Conservation (phyloP, 1,140 invertebrate genomes). For the Oscheius sp. region DNA sequence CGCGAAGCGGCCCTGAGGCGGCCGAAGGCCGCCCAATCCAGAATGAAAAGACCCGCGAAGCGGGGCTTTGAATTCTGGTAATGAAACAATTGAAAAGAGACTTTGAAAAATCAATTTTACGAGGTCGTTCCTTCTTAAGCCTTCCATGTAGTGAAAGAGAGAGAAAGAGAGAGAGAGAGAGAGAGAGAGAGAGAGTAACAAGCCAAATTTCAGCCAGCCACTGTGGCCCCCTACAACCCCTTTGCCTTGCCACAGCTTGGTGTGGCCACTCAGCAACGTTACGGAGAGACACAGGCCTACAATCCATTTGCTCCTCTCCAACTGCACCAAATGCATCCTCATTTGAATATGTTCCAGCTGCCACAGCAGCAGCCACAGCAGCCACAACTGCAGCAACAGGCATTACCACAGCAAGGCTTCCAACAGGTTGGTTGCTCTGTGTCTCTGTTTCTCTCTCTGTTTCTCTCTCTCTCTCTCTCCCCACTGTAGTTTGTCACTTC, state of each 20-base stretch:
- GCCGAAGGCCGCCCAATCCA: too few relatives aligned
- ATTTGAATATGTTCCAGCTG: slow-evolving; percentile 11
- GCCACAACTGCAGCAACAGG: background rate
- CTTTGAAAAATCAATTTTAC: too few relatives aligned
- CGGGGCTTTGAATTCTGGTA: too few relatives aligned
- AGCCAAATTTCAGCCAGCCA: background rate
- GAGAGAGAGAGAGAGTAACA: too few relatives aligned
- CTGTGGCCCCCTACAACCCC: background rate
- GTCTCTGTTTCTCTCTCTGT: background rate
- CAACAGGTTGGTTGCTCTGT: background rate
- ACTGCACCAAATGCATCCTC: background rate
- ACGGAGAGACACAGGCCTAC: background rate
- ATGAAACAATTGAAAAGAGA: too few relatives aligned
- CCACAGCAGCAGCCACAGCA: slow-evolving; percentile 6
- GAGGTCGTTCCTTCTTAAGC: too few relatives aligned
- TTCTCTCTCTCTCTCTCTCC: too few relatives aligned
- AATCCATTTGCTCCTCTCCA: background rate
- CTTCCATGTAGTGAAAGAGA: too few relatives aligned
- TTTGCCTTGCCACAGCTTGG: slow-evolving; percentile 19
- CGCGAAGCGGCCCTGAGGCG: too few relatives aligned
- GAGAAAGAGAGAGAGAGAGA: too few relatives aligned
- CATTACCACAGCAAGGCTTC: background rate
- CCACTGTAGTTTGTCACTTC: too few relatives aligned
- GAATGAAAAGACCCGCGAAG: too few relatives aligned
- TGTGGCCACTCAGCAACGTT: background rate